Evolutionary conservation across 2,888 invertebrate genomes (phyloP).

Genomic region (Coelopa pilipes): DNA sequence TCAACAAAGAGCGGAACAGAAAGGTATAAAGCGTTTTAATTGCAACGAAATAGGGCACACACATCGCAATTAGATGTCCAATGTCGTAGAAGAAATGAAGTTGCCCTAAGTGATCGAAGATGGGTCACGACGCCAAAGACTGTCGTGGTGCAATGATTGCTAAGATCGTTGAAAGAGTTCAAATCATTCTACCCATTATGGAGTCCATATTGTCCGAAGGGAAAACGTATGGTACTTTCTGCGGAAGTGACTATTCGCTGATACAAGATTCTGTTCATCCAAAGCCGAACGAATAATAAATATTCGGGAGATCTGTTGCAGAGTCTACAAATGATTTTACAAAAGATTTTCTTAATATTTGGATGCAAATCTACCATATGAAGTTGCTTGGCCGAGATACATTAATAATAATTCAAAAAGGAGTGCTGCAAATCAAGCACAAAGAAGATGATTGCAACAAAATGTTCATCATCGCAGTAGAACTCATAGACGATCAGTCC

Average conservation of each 20-base stretch:
- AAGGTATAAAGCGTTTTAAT: conserved; percentile 14
- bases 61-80: conserved; percentile 31
- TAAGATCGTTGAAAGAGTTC: neutral
- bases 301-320: neutral
- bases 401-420: neutral
- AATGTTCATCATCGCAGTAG: too few relatives aligned
- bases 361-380: too few relatives aligned
- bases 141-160: conserved; percentile 40
- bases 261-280: conserved; percentile 20
- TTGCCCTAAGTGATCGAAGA: neutral
- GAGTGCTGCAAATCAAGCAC: too few relatives aligned
- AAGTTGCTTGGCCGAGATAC: conserved; percentile 34
- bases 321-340: neutral
- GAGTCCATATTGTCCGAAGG: conserved; percentile 14
- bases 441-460: too few relatives aligned
- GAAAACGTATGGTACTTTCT: neutral
- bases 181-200: conserved; percentile 38
- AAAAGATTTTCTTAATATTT: neutral
- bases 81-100: neutral
- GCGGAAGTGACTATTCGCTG: conserved; percentile 28
- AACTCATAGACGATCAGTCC: too few relatives aligned
- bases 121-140: conserved; percentile 19
- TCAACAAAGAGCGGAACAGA: neutral
- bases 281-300: neutral
- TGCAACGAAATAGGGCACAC: conserved; percentile 23